Percentiles rank a stretch among this genome's conserved stretches.
These are phyloP conservation scores for Pangasius krempfi DNA, from an alignment of 2,797 vertebrate genomes.

Conservation along the genomic window DNA sequence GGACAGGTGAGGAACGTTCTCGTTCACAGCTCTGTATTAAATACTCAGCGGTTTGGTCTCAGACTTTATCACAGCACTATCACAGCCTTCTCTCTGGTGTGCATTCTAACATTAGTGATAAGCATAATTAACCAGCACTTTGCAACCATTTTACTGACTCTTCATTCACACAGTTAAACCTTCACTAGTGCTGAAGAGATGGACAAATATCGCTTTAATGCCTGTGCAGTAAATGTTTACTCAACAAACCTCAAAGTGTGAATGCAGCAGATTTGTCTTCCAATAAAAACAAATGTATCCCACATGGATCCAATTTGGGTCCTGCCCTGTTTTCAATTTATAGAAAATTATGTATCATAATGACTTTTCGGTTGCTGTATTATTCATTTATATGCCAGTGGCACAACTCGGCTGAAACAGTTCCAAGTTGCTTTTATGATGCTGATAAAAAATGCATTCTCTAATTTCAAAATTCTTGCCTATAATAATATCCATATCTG, in stretches of 20 bases:
- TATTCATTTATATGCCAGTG: neutral
- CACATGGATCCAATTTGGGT: neutral
- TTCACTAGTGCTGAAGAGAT: neutral
- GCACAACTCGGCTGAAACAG: neutral
- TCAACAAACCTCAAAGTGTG: neutral
- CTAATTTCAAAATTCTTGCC: neutral
- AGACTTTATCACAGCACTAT: neutral
- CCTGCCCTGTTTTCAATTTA: neutral
- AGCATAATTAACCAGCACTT: neutral
- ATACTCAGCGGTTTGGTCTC: neutral
- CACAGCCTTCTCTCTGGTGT: neutral
- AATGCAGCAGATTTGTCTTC: neutral
- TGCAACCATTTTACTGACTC: neutral
- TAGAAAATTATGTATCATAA: neutral
- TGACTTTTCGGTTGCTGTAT: neutral
- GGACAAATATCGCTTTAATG: neutral
- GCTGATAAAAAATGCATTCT: neutral
- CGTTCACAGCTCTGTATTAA: neutral
- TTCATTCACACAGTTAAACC: neutral
- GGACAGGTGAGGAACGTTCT: neutral
- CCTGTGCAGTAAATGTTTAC: neutral
- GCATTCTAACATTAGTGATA: neutral
- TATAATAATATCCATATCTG: neutral
- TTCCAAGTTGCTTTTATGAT: neutral
- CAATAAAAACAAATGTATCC: conserved; percentile 10